These are phyloP conservation scores for Rousettus madagascariensis DNA, from an alignment of 2,797 vertebrate genomes.

Conservation along the genomic window DNA sequence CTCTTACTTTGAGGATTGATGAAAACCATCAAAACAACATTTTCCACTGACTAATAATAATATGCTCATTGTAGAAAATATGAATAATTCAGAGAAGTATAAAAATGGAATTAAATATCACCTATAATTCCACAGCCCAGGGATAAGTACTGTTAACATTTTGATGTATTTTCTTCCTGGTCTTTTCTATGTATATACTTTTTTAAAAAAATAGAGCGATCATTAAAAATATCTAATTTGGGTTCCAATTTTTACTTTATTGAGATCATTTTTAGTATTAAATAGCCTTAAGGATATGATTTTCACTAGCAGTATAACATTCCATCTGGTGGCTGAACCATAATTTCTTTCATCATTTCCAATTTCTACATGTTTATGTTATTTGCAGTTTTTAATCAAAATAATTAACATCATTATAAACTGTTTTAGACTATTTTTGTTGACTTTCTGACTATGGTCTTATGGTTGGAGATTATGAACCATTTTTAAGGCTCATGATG, in stretches of 20 bases:
- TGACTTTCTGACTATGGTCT: neutral
- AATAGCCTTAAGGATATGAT: neutral
- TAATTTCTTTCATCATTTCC: conserved; percentile 17
- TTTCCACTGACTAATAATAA: neutral
- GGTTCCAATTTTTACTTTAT: neutral
- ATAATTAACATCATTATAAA: neutral
- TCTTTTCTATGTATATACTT: neutral
- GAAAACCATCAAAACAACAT: neutral
- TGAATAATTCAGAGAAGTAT: neutral
- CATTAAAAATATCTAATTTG: conserved; percentile 4
- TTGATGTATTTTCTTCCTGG: neutral
- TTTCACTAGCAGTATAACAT: neutral
- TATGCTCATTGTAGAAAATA: neutral
- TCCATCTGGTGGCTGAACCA: neutral
- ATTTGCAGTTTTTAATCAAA: conserved; percentile 21
- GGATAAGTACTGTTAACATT: neutral
- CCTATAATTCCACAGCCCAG: neutral
- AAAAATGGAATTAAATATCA: conserved; percentile 35
- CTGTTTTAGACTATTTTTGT: neutral
- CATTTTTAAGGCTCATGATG: neutral
- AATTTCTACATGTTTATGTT: conserved; percentile 28
- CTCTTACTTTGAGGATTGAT: neutral
- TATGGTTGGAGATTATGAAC: neutral
- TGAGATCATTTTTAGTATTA: neutral
- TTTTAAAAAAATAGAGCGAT: neutral